These are phyloP conservation scores for Frieseomelitta varia DNA, from an alignment of 1,140 invertebrate species.

Conservation along the genomic window DNA sequence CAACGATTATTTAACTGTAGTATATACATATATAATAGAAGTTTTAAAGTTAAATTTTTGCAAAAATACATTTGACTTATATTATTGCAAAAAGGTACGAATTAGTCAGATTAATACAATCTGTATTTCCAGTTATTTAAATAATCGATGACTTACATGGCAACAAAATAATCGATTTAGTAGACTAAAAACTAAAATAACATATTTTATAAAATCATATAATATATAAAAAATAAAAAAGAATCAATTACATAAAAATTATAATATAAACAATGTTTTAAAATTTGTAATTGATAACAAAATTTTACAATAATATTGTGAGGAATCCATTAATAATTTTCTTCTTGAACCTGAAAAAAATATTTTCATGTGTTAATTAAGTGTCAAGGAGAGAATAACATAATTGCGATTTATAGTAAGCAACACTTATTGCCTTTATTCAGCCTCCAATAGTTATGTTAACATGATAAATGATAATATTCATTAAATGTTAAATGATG, in stretches of 20 bases:
- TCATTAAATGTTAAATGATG: not conserved
- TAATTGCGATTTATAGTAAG: slow-evolving; percentile 1
- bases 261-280: not conserved
- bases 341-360: slow-evolving; percentile 41
- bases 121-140: too few species aligned
- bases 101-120: too few species aligned
- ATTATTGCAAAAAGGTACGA: not conserved
- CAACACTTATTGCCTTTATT: slow-evolving; percentile 33
- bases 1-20: not conserved
- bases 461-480: slow-evolving; percentile 4
- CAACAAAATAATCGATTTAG: too few species aligned
- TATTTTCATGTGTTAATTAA: slow-evolving; percentile 5
- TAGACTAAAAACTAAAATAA: not conserved
- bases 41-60: not conserved
- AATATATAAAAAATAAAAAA: not conserved
- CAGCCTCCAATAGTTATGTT: not conserved
- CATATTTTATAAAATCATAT: not conserved
- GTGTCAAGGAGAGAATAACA: slow-evolving; percentile 13
- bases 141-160: too few species aligned
- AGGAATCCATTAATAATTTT: not conserved
- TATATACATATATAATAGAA: not conserved
- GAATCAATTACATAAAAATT: not conserved
- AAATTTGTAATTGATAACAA: slow-evolving; percentile 9
- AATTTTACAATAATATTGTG: not conserved
- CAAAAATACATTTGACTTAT: not conserved